These are phyloP conservation scores for Bruchidius siliquastri DNA, from an alignment of 2,888 invertebrate genomes.

Conservation along the genomic window DNA sequence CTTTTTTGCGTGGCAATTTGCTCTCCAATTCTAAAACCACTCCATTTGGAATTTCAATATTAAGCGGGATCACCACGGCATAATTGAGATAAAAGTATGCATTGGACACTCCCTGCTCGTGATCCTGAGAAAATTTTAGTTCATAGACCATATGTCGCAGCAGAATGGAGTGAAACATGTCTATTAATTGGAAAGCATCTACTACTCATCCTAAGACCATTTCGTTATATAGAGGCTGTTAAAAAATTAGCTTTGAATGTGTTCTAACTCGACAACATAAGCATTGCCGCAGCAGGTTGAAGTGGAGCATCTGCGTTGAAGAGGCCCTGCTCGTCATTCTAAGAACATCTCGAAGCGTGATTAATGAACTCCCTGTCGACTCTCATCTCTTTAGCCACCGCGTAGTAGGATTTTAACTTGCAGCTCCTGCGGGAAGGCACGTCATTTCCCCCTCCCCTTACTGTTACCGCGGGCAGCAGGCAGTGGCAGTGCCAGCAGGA, in stretches of 20 bases:
- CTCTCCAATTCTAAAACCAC: too few species aligned
- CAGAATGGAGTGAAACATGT: too few species aligned
- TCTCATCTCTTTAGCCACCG: not conserved
- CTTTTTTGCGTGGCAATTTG: too few species aligned
- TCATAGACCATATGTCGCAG: too few species aligned
- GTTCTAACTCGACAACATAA: not conserved
- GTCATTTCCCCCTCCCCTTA: not conserved
- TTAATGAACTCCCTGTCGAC: not conserved
- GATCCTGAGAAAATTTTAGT: too few species aligned
- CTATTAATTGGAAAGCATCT: too few species aligned
- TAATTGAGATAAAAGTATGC: too few species aligned
- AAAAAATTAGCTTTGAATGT: not conserved
- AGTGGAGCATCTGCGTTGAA: constrained; percentile 9
- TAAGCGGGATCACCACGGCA: too few species aligned
- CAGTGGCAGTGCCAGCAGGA: not conserved
- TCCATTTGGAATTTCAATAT: too few species aligned
- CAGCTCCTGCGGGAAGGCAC: not conserved
- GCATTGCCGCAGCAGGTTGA: not conserved
- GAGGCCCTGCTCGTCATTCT: not conserved
- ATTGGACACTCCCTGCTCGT: too few species aligned
- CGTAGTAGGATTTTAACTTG: not conserved
- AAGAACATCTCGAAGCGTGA: not conserved
- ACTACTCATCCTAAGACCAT: not conserved
- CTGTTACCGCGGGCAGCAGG: not conserved
- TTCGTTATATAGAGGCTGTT: not conserved